Percentiles rank a stretch among this genome's conserved stretches.
These are phyloP conservation scores for Drosophila monieri DNA, from an alignment of 2,888 invertebrate species.

Conservation along the genomic window DNA sequence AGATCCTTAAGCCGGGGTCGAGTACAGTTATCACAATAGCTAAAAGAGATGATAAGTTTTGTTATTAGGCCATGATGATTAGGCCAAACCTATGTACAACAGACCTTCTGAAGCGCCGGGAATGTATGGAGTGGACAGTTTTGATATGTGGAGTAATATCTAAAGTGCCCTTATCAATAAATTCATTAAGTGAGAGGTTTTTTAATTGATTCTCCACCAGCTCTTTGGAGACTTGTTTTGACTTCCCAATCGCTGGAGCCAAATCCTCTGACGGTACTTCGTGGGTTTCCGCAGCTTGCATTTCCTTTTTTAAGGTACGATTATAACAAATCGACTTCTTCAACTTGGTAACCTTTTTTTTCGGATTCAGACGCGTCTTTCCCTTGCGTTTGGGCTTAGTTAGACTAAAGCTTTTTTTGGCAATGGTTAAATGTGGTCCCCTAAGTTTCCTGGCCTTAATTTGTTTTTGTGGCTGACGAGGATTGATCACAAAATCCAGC, in stretches of 20 bases:
- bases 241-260: not conserved
- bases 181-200: not conserved
- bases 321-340: constrained; percentile 68
- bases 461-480: constrained; percentile 43
- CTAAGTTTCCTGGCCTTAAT: constrained; percentile 25
- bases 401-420: constrained; percentile 3
- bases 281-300: not conserved
- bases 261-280: not conserved
- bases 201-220: constrained; percentile 6
- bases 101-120: constrained; percentile 79
- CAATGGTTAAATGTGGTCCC: constrained; percentile 33
- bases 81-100: no score
- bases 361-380: constrained; percentile 59
- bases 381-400: constrained; percentile 54
- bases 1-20: constrained; percentile 85
- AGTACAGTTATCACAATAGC: constrained; percentile 87
- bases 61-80: no score
- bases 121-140: constrained; percentile 54
- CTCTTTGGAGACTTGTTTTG: not conserved
- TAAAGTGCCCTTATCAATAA: not conserved
- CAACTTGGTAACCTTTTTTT: constrained; percentile 55
- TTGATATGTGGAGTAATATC: constrained; percentile 8
- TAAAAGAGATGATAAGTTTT: constrained; percentile 43
- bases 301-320: constrained; percentile 44
- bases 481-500: constrained; percentile 56